These are phyloP conservation scores for Megalonaias nervosa DNA, from an alignment of 1,140 invertebrate genomes.

Conservation along the genomic window DNA sequence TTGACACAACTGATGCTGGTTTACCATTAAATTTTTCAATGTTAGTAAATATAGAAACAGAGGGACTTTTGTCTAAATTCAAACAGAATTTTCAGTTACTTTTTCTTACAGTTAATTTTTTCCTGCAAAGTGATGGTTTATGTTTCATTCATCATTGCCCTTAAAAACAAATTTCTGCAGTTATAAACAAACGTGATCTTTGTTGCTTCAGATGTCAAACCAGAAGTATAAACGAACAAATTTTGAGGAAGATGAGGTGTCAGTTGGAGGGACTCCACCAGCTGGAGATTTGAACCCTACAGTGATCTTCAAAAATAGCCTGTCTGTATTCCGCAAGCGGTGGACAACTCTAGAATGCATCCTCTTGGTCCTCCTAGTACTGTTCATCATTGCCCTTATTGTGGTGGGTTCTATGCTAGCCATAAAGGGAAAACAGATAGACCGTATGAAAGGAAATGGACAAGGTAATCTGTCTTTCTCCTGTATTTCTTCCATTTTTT, in stretches of 20 bases:
- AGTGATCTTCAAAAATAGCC: constrained; percentile 59
- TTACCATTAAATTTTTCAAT: too few species aligned
- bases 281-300: constrained; percentile 53
- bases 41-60: too few species aligned
- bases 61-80: too few species aligned
- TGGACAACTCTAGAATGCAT: constrained; percentile 54
- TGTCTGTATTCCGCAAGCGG: constrained; percentile 11
- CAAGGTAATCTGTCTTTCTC: neutral
- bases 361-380: constrained; percentile 45
- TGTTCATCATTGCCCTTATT: constrained; percentile 55
- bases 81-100: too few species aligned
- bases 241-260: constrained; percentile 73
- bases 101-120: too few species aligned
- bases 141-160: too few species aligned
- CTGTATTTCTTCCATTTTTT: neutral
- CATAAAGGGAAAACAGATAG: constrained; percentile 36
- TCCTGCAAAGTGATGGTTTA: too few species aligned
- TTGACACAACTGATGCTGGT: too few species aligned
- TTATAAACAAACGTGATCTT: too few species aligned
- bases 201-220: constrained; percentile 69
- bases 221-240: constrained; percentile 72
- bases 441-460: neutral
- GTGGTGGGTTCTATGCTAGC: constrained; percentile 77
- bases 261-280: constrained; percentile 61
- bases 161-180: too few species aligned